phyloP scores from a whole-genome alignment of 2,113 vertebrate species.

The Triplophysa rosa region DNA sequence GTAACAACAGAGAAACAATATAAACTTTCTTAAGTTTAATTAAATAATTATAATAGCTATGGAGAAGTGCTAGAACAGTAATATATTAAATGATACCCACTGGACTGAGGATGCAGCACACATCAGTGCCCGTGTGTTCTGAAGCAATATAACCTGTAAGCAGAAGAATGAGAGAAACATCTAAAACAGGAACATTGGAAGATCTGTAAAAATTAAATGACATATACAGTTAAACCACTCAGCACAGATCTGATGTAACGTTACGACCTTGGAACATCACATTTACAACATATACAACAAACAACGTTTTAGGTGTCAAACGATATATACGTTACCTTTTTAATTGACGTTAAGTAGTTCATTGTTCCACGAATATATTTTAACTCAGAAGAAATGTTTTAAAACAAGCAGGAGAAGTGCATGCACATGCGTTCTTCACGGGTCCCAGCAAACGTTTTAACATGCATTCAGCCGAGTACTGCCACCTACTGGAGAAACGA shows the following conservation, averaged over 20 bases:
- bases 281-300: not conserved
- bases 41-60: no score
- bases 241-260: not conserved
- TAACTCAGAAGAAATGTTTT: not conserved
- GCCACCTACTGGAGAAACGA: not conserved
- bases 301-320: not conserved
- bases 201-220: not conserved
- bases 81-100: slow-evolving; percentile 55
- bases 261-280: not conserved
- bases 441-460: no score
- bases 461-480: not conserved
- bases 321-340: slow-evolving; percentile 36
- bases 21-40: not conserved
- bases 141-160: slow-evolving; percentile 58
- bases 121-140: slow-evolving; percentile 48
- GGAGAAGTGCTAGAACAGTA: not conserved
- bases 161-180: slow-evolving; percentile 8
- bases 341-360: slow-evolving; percentile 30
- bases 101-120: slow-evolving; percentile 51
- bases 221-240: not conserved
- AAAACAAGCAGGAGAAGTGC: not conserved
- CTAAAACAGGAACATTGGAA: not conserved
- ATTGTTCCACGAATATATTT: slow-evolving; percentile 11
- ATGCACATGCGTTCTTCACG: slow-evolving; percentile 7
- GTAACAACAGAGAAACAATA: not conserved